Percentiles rank a stretch among this genome's conserved stretches.
Evolutionary conservation across 2,888 invertebrate genomes (phyloP).

Genomic region (Craniophora ligustri): DNA sequence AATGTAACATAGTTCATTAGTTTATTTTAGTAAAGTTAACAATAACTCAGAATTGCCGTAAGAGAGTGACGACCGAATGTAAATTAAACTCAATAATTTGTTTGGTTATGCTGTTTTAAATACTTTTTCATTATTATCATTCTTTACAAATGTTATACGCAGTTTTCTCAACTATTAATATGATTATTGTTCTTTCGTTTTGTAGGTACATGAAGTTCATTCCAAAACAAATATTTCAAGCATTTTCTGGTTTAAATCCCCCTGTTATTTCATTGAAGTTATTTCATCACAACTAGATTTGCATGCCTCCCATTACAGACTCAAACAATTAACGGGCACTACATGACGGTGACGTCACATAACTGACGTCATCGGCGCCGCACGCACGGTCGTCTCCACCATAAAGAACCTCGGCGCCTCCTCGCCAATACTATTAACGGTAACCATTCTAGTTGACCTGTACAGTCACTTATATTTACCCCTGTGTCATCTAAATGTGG

Average conservation of each 20-base stretch:
- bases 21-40: no score
- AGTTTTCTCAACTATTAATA: no score
- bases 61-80: no score
- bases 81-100: no score
- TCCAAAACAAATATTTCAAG: not conserved
- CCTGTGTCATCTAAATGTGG: slow-evolving; percentile 41
- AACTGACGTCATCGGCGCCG: slow-evolving; percentile 67
- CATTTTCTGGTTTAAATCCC: not conserved
- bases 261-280: slow-evolving; percentile 10
- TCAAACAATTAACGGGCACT: slow-evolving; percentile 52
- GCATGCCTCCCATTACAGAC: slow-evolving; percentile 33
- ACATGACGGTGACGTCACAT: slow-evolving; percentile 60
- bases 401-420: slow-evolving; percentile 74
- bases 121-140: no score
- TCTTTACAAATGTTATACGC: no score
- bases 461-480: slow-evolving; percentile 24
- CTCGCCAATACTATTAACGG: slow-evolving; percentile 58
- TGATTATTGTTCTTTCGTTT: no score
- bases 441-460: slow-evolving; percentile 57
- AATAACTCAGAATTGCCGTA: no score
- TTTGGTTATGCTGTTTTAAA: no score
- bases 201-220: no score
- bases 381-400: slow-evolving; percentile 67
- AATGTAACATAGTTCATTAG: no score
- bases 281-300: slow-evolving; percentile 27